Evolutionary conservation across 2,797 vertebrate species (phyloP).

Genomic region (Neopelma chrysocephalum): DNA sequence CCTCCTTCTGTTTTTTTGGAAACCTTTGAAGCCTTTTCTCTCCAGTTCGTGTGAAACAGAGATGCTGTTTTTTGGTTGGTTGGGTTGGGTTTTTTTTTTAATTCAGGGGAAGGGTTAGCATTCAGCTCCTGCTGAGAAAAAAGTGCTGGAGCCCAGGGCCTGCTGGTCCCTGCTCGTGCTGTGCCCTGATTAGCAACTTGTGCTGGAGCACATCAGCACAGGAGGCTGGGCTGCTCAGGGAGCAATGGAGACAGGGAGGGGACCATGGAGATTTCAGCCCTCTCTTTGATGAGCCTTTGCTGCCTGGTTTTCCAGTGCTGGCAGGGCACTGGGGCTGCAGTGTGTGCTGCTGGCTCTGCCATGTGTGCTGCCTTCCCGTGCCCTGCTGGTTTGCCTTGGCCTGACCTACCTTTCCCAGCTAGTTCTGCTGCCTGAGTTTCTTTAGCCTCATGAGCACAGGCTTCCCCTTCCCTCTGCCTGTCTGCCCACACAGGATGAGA

Average conservation of each 20-base stretch:
- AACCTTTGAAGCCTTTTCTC: not conserved
- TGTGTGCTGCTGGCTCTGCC: not conserved
- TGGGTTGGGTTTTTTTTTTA: not conserved
- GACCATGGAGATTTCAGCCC: not conserved
- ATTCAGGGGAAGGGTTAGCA: not conserved
- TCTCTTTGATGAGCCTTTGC: not conserved
- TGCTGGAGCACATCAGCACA: not conserved
- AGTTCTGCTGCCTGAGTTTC: not conserved
- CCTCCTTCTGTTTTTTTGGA: not conserved
- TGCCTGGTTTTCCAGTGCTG: not conserved
- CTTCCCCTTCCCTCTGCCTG: not conserved
- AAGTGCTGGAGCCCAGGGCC: not conserved
- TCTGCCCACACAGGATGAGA: not conserved
- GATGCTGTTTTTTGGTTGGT: not conserved
- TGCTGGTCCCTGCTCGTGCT: not conserved
- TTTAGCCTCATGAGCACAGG: not conserved
- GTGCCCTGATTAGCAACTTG: slow-evolving; percentile 43
- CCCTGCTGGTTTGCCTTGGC: not conserved
- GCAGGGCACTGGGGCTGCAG: not conserved
- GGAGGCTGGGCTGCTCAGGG: not conserved
- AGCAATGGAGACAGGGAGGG: not conserved
- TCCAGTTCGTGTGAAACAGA: not conserved
- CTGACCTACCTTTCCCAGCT: not conserved
- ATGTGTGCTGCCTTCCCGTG: accelerated
- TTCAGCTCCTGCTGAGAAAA: slow-evolving; percentile 41